Evolutionary conservation across 2,113 vertebrate species (phyloP).

Genomic region (Erythrolamprus reginae): DNA sequence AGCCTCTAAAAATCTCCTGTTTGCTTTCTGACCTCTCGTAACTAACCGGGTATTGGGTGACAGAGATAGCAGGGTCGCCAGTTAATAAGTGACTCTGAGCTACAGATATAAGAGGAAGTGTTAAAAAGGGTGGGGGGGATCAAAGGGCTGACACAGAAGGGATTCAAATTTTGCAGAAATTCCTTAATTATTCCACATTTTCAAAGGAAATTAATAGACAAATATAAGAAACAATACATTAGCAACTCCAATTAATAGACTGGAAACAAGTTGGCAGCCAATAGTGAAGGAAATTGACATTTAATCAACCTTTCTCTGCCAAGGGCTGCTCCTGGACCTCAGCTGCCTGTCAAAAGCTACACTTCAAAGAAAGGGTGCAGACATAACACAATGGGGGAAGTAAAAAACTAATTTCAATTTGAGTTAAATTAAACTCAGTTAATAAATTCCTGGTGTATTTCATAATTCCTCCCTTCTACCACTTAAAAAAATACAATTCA

Average conservation of each 20-base stretch:
- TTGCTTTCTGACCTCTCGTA: conserved; percentile 5
- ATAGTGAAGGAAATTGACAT: not conserved
- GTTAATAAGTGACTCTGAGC: conserved; percentile 30
- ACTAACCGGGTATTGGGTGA: not conserved
- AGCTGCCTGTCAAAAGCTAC: not conserved
- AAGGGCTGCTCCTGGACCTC: not conserved
- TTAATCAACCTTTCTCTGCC: not conserved
- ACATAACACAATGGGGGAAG: not conserved
- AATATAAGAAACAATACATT: not conserved
- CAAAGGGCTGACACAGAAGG: not conserved
- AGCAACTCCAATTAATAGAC: not conserved
- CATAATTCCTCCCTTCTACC: not conserved
- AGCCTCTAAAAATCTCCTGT: not conserved
- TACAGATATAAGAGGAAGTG: not conserved
- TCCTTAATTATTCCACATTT: not conserved
- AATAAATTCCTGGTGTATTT: not conserved
- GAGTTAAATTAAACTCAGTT: not conserved
- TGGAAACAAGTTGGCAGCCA: not conserved
- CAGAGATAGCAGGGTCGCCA: not conserved
- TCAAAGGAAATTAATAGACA: not conserved
- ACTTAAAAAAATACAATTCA: not conserved
- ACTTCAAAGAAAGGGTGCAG: not conserved
- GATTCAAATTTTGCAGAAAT: not conserved
- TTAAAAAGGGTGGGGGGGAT: not conserved
- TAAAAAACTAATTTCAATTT: not conserved